Percentiles rank a stretch among this genome's conserved stretches.
Conservation (phyloP, 2,113 vertebrate species). For the Tyto alba region DNA sequence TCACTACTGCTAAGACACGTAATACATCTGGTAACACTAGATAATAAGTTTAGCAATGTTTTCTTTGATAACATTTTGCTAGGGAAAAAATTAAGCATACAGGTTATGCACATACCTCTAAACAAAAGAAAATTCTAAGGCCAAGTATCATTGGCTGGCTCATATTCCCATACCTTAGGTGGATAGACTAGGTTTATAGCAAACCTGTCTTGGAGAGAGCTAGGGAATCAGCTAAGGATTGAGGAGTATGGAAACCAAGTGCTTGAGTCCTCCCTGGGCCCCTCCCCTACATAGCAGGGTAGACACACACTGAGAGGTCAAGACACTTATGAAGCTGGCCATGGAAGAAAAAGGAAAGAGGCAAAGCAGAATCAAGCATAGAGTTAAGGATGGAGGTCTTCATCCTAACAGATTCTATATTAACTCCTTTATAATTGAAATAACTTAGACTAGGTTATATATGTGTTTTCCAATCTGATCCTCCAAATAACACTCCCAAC, state of each 20-base stretch:
- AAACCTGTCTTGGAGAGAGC: neutral
- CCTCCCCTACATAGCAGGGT: fast-evolving
- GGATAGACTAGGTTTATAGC: neutral
- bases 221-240: neutral
- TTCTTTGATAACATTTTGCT: neutral
- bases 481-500: neutral
- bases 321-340: neutral
- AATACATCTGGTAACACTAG: neutral
- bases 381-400: neutral
- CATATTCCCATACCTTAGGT: neutral
- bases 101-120: neutral
- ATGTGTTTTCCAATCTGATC: neutral
- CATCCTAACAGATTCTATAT: neutral
- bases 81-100: neutral
- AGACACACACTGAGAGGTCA: neutral
- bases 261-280: neutral
- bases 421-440: neutral
- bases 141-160: neutral
- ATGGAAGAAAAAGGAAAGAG: neutral
- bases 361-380: neutral
- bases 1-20: neutral
- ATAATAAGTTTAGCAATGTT: neutral
- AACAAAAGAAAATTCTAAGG: neutral
- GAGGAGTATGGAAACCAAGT: neutral
- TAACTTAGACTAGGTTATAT: neutral